Conservation (phyloP, 1,140 invertebrate genomes). For the Drosophila parabipectinata region DNA sequence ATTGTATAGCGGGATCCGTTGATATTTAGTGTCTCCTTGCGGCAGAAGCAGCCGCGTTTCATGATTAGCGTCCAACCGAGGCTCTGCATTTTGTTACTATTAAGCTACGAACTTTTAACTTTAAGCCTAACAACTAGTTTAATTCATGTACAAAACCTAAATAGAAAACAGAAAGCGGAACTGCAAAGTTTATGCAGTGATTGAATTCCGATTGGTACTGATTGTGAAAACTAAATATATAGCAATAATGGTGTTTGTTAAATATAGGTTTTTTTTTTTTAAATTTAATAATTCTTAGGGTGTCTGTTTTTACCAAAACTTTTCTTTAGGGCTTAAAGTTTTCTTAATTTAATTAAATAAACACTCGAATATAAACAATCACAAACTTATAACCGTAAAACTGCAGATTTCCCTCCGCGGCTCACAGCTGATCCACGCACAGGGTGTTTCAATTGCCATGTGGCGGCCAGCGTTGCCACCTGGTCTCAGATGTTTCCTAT, state of each 20-base stretch:
- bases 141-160: conserved; percentile 66
- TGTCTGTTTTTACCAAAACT: neutral
- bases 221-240: no score
- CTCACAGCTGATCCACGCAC: conserved; percentile 52
- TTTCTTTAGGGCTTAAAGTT: no score
- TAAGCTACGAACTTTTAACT: conserved; percentile 55
- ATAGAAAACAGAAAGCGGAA: conserved; percentile 37
- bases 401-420: conserved; percentile 7
- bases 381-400: neutral
- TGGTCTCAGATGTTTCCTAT: neutral
- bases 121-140: conserved; percentile 67
- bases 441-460: conserved; percentile 39
- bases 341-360: neutral
- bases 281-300: neutral
- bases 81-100: conserved; percentile 86
- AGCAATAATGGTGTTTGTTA: no score
- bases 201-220: neutral
- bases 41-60: conserved; percentile 92
- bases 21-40: conserved; percentile 89
- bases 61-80: conserved; percentile 89
- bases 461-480: conserved; percentile 51
- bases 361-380: neutral
- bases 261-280: neutral
- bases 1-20: conserved; percentile 89
- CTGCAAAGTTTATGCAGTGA: conserved; percentile 23